Evolutionary conservation across 2,113 vertebrate genomes (phyloP), one percentile per base, ranked within the genome.

Genomic region (Gyps fulvus): DNA sequence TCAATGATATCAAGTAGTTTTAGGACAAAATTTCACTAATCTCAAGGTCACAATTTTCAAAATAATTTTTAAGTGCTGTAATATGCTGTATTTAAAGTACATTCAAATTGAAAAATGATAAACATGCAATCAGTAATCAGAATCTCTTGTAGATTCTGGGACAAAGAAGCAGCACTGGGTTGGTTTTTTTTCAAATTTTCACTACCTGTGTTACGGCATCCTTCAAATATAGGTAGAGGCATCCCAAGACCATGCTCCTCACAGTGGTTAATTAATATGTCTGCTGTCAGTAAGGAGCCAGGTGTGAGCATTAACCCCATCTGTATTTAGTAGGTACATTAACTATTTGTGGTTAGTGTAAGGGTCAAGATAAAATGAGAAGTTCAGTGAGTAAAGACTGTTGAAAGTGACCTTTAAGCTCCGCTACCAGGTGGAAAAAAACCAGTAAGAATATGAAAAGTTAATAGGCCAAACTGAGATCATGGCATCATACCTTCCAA

Each of bases 381-480:
- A 45, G 6, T 31, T 85, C 36, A 58, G 12, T 55, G 32, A 83
- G 25, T 59, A 17, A 70, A 74, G 32, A 32, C 11, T 54, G 20
- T 8, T 38, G 16, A 80, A 79, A 87, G 6, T 74, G 45, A 29
- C 12, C 32, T 66, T 87, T 42, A 70, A 57, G 23, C 10, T 69
- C 18, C 4, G 6, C 25, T 27, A 47, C 4, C 26, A 57, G 7
- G 14, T 71, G 40, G 21, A 20, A 47, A 40, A 59, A 40, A 82
- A 1, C 0, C 3, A 58, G 4, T 6, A 13, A 52, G 38, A 72
- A 45, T 38, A 63, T 9, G 8, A 58, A 11, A 10, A 72, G 29
- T 50, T 52, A 77, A 42, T 26, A 71, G 34, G 22, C 10, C 58
- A 85, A 72, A 62, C 2, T 63, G 32, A 73, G 23, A 69, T 45